Conservation (phyloP, 2,888 invertebrate genomes). For the Tuta absoluta region DNA sequence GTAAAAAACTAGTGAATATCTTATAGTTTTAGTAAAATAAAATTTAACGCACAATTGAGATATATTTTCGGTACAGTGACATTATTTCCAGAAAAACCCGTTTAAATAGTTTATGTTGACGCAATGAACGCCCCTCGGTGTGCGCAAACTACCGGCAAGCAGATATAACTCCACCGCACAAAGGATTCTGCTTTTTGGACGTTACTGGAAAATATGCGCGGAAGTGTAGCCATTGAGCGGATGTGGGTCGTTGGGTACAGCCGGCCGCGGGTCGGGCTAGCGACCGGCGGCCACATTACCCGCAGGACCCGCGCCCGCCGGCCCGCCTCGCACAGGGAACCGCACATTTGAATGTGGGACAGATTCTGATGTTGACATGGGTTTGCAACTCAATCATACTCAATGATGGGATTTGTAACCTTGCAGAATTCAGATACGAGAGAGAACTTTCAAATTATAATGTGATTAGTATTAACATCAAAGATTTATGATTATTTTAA, state of each 20-base stretch:
- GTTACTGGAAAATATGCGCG: slow-evolving; percentile 5
- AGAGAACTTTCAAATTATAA: no score
- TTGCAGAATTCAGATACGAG: no score
- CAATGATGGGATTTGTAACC: neutral
- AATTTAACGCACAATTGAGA: no score
- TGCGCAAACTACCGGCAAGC: neutral
- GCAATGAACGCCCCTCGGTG: neutral
- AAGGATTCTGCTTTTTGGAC: neutral
- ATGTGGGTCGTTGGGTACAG: slow-evolving; percentile 5
- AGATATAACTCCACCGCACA: slow-evolving; percentile 4
- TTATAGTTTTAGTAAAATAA: no score
- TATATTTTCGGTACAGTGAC: no score
- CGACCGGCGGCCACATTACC: neutral
- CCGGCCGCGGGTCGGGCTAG: neutral
- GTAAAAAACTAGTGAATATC: no score
- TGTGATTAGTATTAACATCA: no score
- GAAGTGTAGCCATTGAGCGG: neutral
- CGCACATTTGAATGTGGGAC: neutral
- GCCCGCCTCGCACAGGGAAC: neutral
- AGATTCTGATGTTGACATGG: slow-evolving; percentile 1
- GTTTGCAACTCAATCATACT: neutral
- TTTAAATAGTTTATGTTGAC: no score
- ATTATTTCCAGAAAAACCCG: no score
- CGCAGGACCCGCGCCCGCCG: neutral
- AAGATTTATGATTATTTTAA: no score